phyloP scores from a whole-genome alignment of 2,113 vertebrate species.

The Excalfactoria chinensis region DNA sequence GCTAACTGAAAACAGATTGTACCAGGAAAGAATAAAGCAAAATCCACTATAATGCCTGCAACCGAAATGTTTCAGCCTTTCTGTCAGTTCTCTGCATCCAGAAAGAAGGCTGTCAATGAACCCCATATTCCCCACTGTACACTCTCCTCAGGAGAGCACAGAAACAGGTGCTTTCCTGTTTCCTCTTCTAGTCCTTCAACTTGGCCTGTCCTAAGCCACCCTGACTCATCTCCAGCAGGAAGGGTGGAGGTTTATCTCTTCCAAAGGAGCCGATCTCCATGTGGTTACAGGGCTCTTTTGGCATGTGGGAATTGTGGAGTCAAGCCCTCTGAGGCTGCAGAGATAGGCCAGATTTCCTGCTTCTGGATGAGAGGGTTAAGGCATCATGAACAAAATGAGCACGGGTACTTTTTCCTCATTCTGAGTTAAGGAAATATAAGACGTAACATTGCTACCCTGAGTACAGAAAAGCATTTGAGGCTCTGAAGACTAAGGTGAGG shows the following conservation, averaged over 20 bases:
- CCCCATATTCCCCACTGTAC: neutral
- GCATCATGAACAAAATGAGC: neutral
- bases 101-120: neutral
- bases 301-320: neutral
- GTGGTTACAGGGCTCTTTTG: neutral
- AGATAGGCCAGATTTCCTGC: neutral
- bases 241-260: neutral
- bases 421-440: neutral
- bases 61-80: neutral
- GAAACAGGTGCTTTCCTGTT: neutral
- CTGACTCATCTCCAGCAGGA: neutral
- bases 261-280: neutral
- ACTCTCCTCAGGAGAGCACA: neutral
- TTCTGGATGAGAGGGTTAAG: neutral
- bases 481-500: neutral
- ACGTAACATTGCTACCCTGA: neutral
- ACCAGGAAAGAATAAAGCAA: conserved; percentile 7
- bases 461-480: neutral
- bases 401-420: neutral
- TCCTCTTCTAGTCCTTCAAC: neutral
- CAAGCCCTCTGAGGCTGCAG: neutral
- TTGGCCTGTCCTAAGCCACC: neutral
- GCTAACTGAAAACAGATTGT: neutral
- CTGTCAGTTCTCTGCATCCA: neutral
- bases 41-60: neutral